A percentile compares a stretch with the other conserved stretches of the same genome.
Conservation (phyloP, 2,113 vertebrate species). For the Pogona vitticeps region DNA sequence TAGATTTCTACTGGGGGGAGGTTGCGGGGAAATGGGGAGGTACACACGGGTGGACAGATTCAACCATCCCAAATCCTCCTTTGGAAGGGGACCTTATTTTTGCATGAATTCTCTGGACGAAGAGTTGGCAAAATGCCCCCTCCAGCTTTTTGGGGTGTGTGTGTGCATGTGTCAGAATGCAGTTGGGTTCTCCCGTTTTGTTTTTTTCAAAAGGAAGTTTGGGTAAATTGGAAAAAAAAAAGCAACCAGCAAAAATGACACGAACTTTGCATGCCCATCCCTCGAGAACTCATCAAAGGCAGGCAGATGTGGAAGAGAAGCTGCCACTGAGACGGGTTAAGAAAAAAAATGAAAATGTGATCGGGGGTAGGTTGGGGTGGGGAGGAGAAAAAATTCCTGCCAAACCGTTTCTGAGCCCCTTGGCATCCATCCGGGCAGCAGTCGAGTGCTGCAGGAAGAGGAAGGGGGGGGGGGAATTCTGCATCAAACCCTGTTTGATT, state of each 20-base stretch:
- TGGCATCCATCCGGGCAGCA: slow-evolving; percentile 39
- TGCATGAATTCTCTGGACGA: slow-evolving; percentile 56
- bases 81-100: slow-evolving; percentile 52
- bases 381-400: slow-evolving; percentile 43
- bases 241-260: slow-evolving; percentile 16
- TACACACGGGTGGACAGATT: slow-evolving; percentile 43
- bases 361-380: too few species aligned
- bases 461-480: neutral
- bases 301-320: slow-evolving; percentile 11
- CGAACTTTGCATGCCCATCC: slow-evolving; percentile 51
- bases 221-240: slow-evolving; percentile 47
- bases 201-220: neutral
- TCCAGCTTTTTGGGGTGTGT: too few species aligned
- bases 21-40: neutral
- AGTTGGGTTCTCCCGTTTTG: neutral
- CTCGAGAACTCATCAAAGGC: slow-evolving; percentile 55
- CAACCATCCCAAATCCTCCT: slow-evolving; percentile 46
- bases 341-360: slow-evolving; percentile 55
- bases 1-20: slow-evolving; percentile 26
- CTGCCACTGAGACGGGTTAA: slow-evolving; percentile 58
- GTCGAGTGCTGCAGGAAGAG: neutral
- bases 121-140: too few species aligned
- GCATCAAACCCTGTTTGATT: neutral
- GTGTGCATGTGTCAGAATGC: neutral
- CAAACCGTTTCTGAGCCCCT: slow-evolving; percentile 55